Base-by-base conservation (phyloP, 1,140 invertebrate genomes). In the Penaeus japonicus region DNA sequence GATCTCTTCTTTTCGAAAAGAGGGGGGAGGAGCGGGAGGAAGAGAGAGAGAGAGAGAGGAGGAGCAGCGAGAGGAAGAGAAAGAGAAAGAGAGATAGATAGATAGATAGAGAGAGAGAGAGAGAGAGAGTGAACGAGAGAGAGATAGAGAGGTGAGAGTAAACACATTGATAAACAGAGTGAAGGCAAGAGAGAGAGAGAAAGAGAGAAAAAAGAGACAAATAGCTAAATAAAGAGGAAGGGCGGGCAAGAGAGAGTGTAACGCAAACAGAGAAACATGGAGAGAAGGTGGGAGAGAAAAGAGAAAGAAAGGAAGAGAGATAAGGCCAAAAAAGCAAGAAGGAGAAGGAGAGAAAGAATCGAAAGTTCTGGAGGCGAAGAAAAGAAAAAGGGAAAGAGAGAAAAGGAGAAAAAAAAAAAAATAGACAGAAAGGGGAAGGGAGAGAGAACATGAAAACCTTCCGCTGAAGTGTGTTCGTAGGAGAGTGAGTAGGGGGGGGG, bases 141-240 rank as follows among this genome's bases (percentile, higher is more conserved):
- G n/a, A n/a, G n/a, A n/a, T n/a, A n/a, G n/a, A n/a, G n/a, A n/a
- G n/a, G n/a, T n/a, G n/a, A n/a, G n/a, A n/a, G n/a, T 17, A 59
- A 15, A 78, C 10, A 78, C 10, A 78, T 17, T 18, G 5, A 78
- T 17, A 78, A 5, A 78, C 10, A 78, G 47, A 55, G 47, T 30
- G 47, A 55, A n/a, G 30, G 47, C 24, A n/a, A 55, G 47, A 81
- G 47, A 81, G 47, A 81, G 53, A 81, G 79, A 62, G 80, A 83
- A 39, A 73, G 70, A 73, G 70, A 73, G 70, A 73, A 27, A 73
- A 27, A 73, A 27, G 30, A 27, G n/a, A n/a, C n/a, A n/a, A n/a
- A n/a, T n/a, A n/a, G n/a, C n/a, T n/a, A n/a, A n/a, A n/a, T n/a
- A n/a, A n/a, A n/a, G n/a, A n/a, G n/a, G n/a, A n/a, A n/a, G n/a